Evolutionary conservation across 2,797 vertebrate species (phyloP).

Genomic region (Gouania willdenowi): DNA sequence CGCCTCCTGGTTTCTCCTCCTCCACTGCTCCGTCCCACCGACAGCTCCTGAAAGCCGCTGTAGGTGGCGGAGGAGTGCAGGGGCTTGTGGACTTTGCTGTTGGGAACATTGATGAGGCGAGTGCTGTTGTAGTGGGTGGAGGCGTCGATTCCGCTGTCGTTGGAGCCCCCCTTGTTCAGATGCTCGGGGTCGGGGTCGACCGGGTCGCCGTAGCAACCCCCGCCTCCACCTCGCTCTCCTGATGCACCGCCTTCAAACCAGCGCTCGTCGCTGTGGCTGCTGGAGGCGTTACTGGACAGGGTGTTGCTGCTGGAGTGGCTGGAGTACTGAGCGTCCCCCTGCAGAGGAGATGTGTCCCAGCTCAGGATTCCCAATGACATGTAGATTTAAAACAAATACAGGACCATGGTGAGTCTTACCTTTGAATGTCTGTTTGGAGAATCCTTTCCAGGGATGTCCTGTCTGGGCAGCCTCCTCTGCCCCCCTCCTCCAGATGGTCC

Average conservation of each 20-base stretch:
- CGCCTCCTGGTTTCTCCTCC: slow-evolving; percentile 61
- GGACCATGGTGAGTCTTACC: slow-evolving; percentile 65
- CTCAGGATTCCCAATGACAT: no score
- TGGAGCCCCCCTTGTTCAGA: slow-evolving; percentile 83
- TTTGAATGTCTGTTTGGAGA: slow-evolving; percentile 88
- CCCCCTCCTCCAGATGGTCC: slow-evolving; percentile 62
- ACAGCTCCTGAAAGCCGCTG: slow-evolving; percentile 67
- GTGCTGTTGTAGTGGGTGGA: slow-evolving; percentile 73
- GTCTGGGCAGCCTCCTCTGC: slow-evolving; percentile 75
- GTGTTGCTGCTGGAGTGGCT: slow-evolving; percentile 96
- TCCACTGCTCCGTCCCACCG: slow-evolving; percentile 27
- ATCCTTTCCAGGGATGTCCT: slow-evolving; percentile 83
- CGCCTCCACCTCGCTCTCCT: slow-evolving; percentile 51
- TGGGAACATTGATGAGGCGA: slow-evolving; percentile 60
- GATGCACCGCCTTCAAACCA: slow-evolving; percentile 80
- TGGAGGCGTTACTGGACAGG: slow-evolving; percentile 90
- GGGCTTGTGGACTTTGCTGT: slow-evolving; percentile 69
- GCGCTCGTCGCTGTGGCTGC: slow-evolving; percentile 89
- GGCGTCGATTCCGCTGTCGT: slow-evolving; percentile 89
- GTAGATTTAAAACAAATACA: no score
- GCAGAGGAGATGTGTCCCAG: no score
- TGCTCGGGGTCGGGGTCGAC: slow-evolving; percentile 77
- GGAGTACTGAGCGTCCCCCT: slow-evolving; percentile 88
- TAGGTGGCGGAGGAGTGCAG: slow-evolving; percentile 67
- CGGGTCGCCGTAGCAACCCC: slow-evolving; percentile 56